phyloP scores from a whole-genome alignment of 2,888 invertebrate genomes.

The Cerceris ruficornis region DNA sequence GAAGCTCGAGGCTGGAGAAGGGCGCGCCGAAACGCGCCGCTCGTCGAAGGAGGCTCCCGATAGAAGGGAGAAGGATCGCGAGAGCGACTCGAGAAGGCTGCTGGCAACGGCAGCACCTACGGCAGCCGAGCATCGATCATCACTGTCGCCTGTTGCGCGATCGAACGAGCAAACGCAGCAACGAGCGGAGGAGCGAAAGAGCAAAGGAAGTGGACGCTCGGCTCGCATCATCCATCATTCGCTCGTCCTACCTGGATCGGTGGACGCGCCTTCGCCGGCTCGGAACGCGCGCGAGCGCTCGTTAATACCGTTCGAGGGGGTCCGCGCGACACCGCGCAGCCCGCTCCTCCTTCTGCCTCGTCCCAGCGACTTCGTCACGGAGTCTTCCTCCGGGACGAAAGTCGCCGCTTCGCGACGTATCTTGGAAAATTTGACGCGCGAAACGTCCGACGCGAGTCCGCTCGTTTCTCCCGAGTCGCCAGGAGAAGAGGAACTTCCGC shows the following conservation, averaged over 20 bases:
- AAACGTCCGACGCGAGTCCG: too few species aligned
- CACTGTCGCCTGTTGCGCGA: slow-evolving; percentile 78
- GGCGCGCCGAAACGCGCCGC: too few species aligned
- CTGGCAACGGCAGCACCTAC: slow-evolving; percentile 59
- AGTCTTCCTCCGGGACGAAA: background rate
- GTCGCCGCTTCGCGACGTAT: background rate
- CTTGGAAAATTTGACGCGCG: background rate
- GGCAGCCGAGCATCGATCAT: slow-evolving; percentile 79
- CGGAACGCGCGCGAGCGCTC: slow-evolving; percentile 43
- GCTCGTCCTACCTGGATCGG: slow-evolving; percentile 74
- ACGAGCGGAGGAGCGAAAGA: slow-evolving; percentile 54
- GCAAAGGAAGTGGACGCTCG: slow-evolving; percentile 49
- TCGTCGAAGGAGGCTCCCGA: too few species aligned
- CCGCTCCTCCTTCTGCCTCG: background rate
- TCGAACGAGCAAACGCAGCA: slow-evolving; percentile 64
- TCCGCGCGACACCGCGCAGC: slow-evolving; percentile 48
- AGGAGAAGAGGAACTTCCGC: background rate
- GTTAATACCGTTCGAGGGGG: slow-evolving; percentile 68
- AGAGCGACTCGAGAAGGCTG: slow-evolving; percentile 55
- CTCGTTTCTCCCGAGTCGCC: too few species aligned
- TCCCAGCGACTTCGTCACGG: too few species aligned
- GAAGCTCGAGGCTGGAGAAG: too few species aligned
- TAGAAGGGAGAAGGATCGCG: too few species aligned
- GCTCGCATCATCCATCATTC: slow-evolving; percentile 77
- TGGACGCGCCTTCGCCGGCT: slow-evolving; percentile 64